Conservation (phyloP, 2,797 vertebrate species). For the Melanotaenia pygmaea region DNA sequence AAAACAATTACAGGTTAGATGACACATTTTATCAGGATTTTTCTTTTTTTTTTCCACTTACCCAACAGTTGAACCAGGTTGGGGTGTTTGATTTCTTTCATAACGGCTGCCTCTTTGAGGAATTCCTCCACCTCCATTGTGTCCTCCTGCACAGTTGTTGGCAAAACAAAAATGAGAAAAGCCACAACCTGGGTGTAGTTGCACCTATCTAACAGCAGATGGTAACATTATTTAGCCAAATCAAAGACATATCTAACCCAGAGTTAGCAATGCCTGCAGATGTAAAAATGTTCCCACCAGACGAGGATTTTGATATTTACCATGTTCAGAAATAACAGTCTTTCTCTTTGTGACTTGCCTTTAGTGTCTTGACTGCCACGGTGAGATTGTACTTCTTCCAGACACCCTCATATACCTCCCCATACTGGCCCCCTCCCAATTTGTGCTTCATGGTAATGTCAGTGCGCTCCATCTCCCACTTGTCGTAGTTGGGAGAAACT, state of each 20-base stretch:
- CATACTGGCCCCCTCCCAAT: conserved; percentile 97
- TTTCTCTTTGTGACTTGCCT: conserved; percentile 77
- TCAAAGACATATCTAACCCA: not conserved
- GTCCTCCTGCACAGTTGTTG: conserved; percentile 87
- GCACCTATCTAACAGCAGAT: conserved; percentile 54
- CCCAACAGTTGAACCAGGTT: conserved; percentile 97
- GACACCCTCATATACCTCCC: conserved; percentile 97
- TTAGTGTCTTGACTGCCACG: conserved; percentile 96
- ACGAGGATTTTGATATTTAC: not conserved
- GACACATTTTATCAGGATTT: not conserved
- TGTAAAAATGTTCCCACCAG: conserved; percentile 15
- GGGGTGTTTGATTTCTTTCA: conserved; percentile 99
- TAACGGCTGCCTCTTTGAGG: conserved; percentile 96
- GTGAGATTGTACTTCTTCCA: conserved; percentile 99
- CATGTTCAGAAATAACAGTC: not conserved
- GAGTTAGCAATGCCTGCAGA: not conserved
- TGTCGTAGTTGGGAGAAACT: conserved; percentile 97
- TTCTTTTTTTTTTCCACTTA: conserved; percentile 67
- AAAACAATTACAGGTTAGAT: not conserved
- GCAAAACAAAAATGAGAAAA: conserved; percentile 14
- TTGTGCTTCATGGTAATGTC: conserved; percentile 99
- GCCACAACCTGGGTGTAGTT: conserved; percentile 44
- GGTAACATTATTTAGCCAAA: conserved; percentile 55
- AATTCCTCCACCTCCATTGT: conserved; percentile 99
- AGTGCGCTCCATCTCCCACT: conserved; percentile 98